Base-by-base conservation (phyloP, 2,113 vertebrate genomes). In the Delphinus delphis region DNA sequence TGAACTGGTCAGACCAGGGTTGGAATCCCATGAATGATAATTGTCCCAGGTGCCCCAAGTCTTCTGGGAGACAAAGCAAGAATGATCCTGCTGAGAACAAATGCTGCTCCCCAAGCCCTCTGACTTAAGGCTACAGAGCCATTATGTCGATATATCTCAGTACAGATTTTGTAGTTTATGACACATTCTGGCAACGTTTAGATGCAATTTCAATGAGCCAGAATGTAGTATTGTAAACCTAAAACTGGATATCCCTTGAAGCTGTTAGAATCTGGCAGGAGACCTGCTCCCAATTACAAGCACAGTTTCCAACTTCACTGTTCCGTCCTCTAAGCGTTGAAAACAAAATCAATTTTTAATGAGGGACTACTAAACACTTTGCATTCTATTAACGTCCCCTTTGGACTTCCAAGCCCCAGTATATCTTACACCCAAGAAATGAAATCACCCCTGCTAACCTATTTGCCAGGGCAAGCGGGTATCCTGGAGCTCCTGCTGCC, bases 211-310 rank as follows among this genome's bases (percentile, higher is more conserved):
- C 92, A 93, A 89, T 53, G 93, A 98, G 97, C 95, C 97, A 97
- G 96, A 92, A 94, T 97, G 96, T 92, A 93, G 92, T 88, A 90
- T 91, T 95, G 96, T 96, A 95, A 97, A 97, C 97, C 95, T 95
- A 96, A 96, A 98, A 95, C 92, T 97, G 96, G 96, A 93, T 96
- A 84, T 90, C 91, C 96, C 96, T 88, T 94, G 90, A 92, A 97
- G 96, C 96, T 97, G 94, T 80, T 68, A 76, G 91, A 82, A 62
- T 85, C 95, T 98, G 96, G 98, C 97, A 92, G 71, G 88, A 82
- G 93, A 96, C 67, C 73, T 28, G 70, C 92, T 97, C 90, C 94
- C 92, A 95, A 93, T 93, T 89, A 85, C 83, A 79, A 91, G 92
- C 68, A 63, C 87, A 33, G 93, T 90, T 92, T 90, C 97, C 93